A percentile compares a stretch with the other conserved stretches of the same genome.
These are phyloP conservation scores for Tipula helvola DNA, from an alignment of 2,888 invertebrate species.

Conservation along the genomic window DNA sequence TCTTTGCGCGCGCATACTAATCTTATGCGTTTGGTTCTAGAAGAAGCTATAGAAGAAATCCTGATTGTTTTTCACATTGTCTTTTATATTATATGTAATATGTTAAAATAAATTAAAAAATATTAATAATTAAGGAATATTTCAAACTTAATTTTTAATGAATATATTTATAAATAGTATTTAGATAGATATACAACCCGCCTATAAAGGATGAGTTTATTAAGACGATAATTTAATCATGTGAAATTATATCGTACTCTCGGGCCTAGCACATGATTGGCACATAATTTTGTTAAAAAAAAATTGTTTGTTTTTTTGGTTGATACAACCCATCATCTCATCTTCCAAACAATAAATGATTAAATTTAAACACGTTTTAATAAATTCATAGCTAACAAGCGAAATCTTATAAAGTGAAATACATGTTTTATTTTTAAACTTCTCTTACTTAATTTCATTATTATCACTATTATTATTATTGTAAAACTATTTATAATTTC, in stretches of 20 bases:
- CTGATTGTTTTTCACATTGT: neutral
- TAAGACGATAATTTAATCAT: neutral
- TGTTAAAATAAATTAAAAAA: too few relatives aligned
- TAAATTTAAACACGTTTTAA: neutral
- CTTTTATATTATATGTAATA: neutral
- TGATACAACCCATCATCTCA: neutral
- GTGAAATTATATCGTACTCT: neutral
- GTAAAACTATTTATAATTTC: neutral
- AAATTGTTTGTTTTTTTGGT: neutral
- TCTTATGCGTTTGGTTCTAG: neutral
- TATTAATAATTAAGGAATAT: neutral
- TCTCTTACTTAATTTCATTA: neutral
- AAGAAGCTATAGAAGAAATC: neutral
- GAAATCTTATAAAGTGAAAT: neutral
- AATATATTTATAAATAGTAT: neutral
- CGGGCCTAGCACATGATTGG: neutral
- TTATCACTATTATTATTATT: neutral
- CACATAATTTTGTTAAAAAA: neutral
- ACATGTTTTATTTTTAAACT: neutral
- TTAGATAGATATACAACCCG: neutral
- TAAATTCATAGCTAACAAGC: neutral
- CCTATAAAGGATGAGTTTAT: neutral
- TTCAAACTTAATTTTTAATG: neutral
- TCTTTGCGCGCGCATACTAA: neutral
- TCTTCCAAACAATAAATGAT: neutral